Evolutionary conservation across 2,888 invertebrate genomes (phyloP).

Genomic region (Clitarchus hookeri): DNA sequence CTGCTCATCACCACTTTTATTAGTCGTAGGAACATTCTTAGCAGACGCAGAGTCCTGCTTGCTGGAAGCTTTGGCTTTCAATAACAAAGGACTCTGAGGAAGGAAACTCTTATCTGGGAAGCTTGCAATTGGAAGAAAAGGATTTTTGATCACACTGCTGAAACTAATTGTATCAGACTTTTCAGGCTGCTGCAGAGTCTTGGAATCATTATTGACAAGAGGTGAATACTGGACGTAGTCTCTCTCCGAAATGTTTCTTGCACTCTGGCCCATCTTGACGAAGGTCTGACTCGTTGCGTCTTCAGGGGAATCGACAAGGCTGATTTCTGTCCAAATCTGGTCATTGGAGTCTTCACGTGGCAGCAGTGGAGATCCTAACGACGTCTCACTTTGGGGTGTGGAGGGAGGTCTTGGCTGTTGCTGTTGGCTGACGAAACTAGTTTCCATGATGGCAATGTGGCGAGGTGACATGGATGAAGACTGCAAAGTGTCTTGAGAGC

Average conservation of each 20-base stretch:
- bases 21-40: background rate
- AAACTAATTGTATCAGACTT: conserved; percentile 31
- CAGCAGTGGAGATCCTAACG: conserved; percentile 46
- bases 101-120: conserved; percentile 33
- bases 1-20: conserved; percentile 56
- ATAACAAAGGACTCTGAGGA: conserved; percentile 31
- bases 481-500: conserved; percentile 37
- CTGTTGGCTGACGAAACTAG: conserved; percentile 45
- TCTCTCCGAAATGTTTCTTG: conserved; percentile 28
- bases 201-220: conserved; percentile 16
- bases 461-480: conserved; percentile 36
- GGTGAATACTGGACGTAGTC: conserved; percentile 33
- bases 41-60: background rate
- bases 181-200: background rate
- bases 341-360: conserved; percentile 53
- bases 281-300: conserved; percentile 34
- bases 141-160: conserved; percentile 61
- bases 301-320: conserved; percentile 64
- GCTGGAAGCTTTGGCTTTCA: conserved; percentile 21
- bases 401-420: conserved; percentile 24
- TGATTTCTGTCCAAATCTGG: conserved; percentile 72
- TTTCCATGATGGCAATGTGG: conserved; percentile 32
- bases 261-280: conserved; percentile 38
- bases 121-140: conserved; percentile 66
- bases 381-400: conserved; percentile 10